Evolutionary conservation across 2,888 invertebrate genomes (phyloP), one percentile per base, ranked within the genome.

Genomic region (Patella depressa): DNA sequence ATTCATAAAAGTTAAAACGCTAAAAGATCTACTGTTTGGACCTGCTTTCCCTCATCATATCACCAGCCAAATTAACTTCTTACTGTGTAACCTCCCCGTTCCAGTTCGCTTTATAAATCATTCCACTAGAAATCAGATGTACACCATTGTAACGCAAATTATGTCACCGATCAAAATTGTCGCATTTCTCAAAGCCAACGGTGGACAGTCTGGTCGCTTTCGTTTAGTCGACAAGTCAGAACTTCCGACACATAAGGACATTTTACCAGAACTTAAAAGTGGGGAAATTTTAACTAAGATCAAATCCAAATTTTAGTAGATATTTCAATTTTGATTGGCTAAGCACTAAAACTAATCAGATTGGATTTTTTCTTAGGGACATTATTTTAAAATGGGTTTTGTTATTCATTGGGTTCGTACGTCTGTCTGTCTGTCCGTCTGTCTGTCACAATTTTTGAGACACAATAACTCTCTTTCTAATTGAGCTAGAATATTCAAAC

Each of bases 21-120:
- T 82, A 7, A 83, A 82, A 1, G 86, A 87, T 53, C 78, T 87
- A 3, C 81, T 82, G 14, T 81, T 88, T 80, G 86, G 85, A 9
- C 86, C 86, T 29, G 86, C 81, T 71, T 69, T 78, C n/a, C 78
- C 79, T 7, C 29, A 24, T 65, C 65, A 65, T 24, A 19, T 65
- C 24, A 14, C 19, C 12, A 19, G 65, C 19, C 65, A 65, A 24
- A 65, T 65, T 19, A 24, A n/a, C 12, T 24, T 19, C n/a, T 24
- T 65, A 19, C 24, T 65, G 14, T 9, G 65, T 24, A 65, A 65
- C 24, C 24, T 24, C 1, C 9, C 65, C 0, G 65, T 65, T 65
- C 65, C 65, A 11, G n/a, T 65, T 12, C n/a, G 65, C 9, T 65
- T 24, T 24, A 65, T 65, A 19, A 15, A 12, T 11, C n/a, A 19